Evolutionary conservation across 2,797 vertebrate genomes (phyloP).

Genomic region (Halcyon smyrnensis): DNA sequence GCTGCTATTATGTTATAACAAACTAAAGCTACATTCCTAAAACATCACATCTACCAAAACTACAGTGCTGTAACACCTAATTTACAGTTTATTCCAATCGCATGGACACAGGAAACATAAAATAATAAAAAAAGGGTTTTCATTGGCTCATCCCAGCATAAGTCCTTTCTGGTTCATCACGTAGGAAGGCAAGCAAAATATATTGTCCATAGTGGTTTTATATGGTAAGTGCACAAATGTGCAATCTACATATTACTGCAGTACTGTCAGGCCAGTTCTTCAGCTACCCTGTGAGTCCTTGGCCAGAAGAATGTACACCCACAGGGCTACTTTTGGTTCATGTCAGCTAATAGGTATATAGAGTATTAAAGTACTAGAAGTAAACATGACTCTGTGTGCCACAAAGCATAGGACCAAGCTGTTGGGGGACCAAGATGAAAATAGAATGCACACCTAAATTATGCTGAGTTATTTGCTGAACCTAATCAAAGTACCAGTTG

Average conservation of each 20-base stretch:
- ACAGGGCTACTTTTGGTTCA: background rate
- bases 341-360: background rate
- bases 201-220: background rate
- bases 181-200: constrained; percentile 23
- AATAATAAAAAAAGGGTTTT: constrained; percentile 67
- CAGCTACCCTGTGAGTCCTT: background rate
- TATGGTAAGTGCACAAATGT: background rate
- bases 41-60: constrained; percentile 71
- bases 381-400: background rate
- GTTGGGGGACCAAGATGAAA: background rate
- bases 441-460: background rate
- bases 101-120: constrained; percentile 67
- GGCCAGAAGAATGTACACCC: background rate
- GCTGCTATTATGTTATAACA: constrained; percentile 80
- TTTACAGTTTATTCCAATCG: constrained; percentile 80
- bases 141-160: constrained; percentile 55
- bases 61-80: constrained; percentile 72
- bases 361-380: background rate
- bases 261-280: background rate
- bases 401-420: background rate
- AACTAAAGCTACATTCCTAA: constrained; percentile 80
- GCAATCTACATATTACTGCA: background rate
- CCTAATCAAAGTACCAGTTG: background rate
- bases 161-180: constrained; percentile 42
- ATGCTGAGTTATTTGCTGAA: background rate